These are phyloP conservation scores for Asobara japonica DNA, from an alignment of 1,140 invertebrate species.

Conservation along the genomic window DNA sequence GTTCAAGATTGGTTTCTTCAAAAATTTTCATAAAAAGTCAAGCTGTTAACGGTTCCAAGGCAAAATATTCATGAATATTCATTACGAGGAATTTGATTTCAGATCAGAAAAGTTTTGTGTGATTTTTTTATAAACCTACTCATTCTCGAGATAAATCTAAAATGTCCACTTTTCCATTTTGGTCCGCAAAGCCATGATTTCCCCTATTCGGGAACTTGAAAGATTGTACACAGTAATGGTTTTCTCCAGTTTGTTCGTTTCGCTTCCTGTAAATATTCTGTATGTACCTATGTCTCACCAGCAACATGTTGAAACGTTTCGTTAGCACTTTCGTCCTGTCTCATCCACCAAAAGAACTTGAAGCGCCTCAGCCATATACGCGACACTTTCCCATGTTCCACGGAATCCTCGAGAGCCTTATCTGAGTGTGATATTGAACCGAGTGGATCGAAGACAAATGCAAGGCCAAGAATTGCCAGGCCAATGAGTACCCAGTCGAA, in stretches of 20 bases:
- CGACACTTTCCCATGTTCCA: constrained; percentile 66
- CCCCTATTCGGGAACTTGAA: too few relatives aligned
- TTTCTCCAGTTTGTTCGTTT: neutral
- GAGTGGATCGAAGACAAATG: constrained; percentile 83
- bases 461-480: constrained; percentile 78
- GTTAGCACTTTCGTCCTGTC: constrained; percentile 79
- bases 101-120: too few relatives aligned
- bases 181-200: too few relatives aligned
- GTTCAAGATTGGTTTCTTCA: too few relatives aligned
- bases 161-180: too few relatives aligned
- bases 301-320: constrained; percentile 87
- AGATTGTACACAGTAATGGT: neutral
- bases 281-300: constrained; percentile 70
- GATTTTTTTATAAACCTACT: too few relatives aligned
- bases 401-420: constrained; percentile 68
- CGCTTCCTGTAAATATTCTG: constrained; percentile 42
- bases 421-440: constrained; percentile 74
- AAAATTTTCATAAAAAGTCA: too few relatives aligned
- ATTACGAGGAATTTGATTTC: too few relatives aligned
- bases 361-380: constrained; percentile 78
- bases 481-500: constrained; percentile 84
- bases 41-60: too few relatives aligned
- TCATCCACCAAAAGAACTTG: constrained; percentile 83
- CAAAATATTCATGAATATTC: too few relatives aligned
- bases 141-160: too few relatives aligned